Conservation (phyloP, 2,888 invertebrate species). For the Heliconius hortense region DNA sequence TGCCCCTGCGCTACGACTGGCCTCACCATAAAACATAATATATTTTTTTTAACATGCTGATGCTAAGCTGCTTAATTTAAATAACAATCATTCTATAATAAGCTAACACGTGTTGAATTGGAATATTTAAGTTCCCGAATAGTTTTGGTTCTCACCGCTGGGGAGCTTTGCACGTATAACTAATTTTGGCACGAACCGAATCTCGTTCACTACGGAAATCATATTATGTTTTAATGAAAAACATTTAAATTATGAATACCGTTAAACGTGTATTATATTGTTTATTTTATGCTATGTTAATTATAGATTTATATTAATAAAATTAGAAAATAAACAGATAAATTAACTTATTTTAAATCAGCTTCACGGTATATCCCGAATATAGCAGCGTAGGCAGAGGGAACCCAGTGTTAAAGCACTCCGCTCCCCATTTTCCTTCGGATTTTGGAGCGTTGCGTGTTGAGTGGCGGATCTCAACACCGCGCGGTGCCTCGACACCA, state of each 20-base stretch:
- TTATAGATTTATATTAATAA: not conserved
- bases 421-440: no score
- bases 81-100: constrained; percentile 5
- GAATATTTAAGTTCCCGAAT: constrained; percentile 23
- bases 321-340: not conserved
- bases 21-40: not conserved
- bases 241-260: constrained; percentile 57
- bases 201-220: constrained; percentile 49
- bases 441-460: no score
- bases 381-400: no score
- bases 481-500: no score
- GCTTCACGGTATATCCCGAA: no score
- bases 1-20: no score
- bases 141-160: constrained; percentile 35
- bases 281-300: not conserved
- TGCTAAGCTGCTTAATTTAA: not conserved
- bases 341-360: no score
- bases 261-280: not conserved
- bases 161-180: constrained; percentile 35
- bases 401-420: no score
- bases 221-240: constrained; percentile 59
- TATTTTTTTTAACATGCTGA: not conserved
- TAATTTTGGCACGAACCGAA: constrained; percentile 43
- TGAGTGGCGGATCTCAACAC: no score
- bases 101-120: not conserved